A percentile compares a stretch with the other conserved stretches of the same genome.
Evolutionary conservation across 2,888 invertebrate species (phyloP).

Genomic region (Catonia carolina): DNA sequence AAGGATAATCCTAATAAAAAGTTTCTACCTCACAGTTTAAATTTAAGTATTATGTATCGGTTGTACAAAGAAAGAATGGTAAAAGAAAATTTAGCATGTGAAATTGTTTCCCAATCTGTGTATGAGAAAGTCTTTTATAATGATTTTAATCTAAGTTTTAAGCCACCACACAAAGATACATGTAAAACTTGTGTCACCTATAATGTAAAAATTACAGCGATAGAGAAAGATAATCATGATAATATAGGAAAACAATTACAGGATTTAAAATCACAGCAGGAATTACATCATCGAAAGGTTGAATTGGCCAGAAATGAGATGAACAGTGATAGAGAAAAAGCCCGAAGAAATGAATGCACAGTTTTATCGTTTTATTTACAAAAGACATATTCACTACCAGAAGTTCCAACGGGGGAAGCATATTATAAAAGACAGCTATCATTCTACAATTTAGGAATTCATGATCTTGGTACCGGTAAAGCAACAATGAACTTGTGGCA

Average conservation of each 20-base stretch:
- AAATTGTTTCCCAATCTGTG: slow-evolving; percentile 1
- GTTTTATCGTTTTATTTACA: no score
- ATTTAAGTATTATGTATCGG: slow-evolving; percentile 4
- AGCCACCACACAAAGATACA: slow-evolving; percentile 1
- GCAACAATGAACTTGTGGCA: no score
- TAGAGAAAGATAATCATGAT: neutral
- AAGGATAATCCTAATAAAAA: slow-evolving; percentile 2
- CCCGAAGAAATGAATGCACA: neutral
- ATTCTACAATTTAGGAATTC: no score
- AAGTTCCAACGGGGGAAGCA: no score
- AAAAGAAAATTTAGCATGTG: neutral
- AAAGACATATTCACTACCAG: no score
- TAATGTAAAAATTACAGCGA: neutral
- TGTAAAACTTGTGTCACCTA: neutral
- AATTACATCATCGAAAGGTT: slow-evolving; percentile 10
- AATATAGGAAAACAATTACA: neutral
- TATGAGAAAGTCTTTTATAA: slow-evolving; percentile 6
- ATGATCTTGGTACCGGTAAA: no score
- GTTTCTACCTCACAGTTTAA: neutral
- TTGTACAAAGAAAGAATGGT: slow-evolving; percentile 1
- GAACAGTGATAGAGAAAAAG: neutral
- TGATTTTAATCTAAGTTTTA: slow-evolving; percentile 4
- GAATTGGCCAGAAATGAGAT: slow-evolving; percentile 1
- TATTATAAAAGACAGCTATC: no score
- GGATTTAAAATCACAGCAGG: neutral